Percentiles rank a stretch among this genome's conserved stretches.
phyloP scores from a whole-genome alignment of 64 coral and sea anemone genomes.

The Exaiptasia diaphana region DNA sequence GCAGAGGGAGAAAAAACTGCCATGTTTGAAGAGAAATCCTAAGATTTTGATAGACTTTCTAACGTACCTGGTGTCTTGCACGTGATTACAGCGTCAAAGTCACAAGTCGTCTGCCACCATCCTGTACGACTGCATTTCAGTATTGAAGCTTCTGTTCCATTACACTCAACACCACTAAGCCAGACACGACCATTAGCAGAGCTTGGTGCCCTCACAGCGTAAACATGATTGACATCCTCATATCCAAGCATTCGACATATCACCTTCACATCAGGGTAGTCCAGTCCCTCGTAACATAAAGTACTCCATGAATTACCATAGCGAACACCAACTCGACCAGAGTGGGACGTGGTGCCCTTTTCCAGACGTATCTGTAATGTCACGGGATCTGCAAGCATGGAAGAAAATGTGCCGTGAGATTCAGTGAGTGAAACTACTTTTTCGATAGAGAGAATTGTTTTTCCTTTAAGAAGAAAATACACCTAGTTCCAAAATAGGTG shows the following conservation, averaged over 20 bases:
- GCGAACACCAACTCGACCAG: background rate
- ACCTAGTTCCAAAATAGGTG: too few relatives aligned
- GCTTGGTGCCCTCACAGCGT: background rate
- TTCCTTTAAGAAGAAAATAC: too few relatives aligned
- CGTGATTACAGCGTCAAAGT: conserved; percentile 36
- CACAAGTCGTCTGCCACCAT: conserved; percentile 42
- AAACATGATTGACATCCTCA: background rate
- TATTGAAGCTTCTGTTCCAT: conserved; percentile 48
- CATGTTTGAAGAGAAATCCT: too few relatives aligned
- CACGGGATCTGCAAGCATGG: too few relatives aligned
- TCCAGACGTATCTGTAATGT: background rate
- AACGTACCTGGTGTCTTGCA: background rate
- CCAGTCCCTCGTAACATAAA: background rate
- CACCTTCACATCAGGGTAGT: background rate
- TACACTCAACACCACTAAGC: conserved; percentile 57
- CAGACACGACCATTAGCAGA: conserved; percentile 55
- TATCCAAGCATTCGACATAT: background rate
- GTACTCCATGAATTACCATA: conserved; percentile 1
- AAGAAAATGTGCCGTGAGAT: too few relatives aligned
- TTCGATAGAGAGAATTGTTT: too few relatives aligned
- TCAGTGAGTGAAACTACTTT: too few relatives aligned
- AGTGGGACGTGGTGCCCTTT: background rate
- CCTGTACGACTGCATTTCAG: conserved; percentile 21
- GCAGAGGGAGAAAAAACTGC: too few relatives aligned
- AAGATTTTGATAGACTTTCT: too few relatives aligned